A percentile compares a stretch with the other conserved stretches of the same genome.
phyloP scores from a whole-genome alignment of 1,140 invertebrate species.

The Sitodiplosis mosellana region DNA sequence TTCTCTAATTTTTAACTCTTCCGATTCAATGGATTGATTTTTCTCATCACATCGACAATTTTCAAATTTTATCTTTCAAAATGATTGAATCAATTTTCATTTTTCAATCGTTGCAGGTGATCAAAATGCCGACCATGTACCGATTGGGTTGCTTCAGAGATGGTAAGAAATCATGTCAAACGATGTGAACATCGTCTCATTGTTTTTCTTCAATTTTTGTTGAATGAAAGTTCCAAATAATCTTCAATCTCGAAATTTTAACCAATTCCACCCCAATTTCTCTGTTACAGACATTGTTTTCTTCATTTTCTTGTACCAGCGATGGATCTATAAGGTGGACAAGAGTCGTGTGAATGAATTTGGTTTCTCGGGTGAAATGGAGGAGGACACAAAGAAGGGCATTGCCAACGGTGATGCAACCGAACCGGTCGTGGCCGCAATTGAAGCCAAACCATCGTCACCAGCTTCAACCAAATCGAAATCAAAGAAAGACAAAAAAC shows the following conservation, averaged over 20 bases:
- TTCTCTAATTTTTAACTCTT: too few relatives aligned
- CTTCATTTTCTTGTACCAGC: conserved; percentile 96
- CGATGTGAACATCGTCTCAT: neutral
- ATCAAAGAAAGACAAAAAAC: too few relatives aligned
- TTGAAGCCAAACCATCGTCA: too few relatives aligned
- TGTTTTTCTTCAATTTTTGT: conserved; percentile 4
- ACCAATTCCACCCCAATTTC: too few relatives aligned
- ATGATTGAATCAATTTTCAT: too few relatives aligned
- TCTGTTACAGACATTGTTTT: conserved; percentile 82
- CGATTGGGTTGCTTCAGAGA: conserved; percentile 89
- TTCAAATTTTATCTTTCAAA: too few relatives aligned
- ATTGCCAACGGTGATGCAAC: conserved; percentile 6
- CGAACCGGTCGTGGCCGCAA: too few relatives aligned
- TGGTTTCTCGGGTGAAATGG: conserved; percentile 69
- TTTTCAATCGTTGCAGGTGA: too few relatives aligned
- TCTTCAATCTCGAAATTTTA: conserved; percentile 6
- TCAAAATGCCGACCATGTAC: conserved; percentile 98
- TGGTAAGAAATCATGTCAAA: conserved; percentile 33
- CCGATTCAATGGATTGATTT: too few relatives aligned
- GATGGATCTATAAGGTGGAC: conserved; percentile 96
- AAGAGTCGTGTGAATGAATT: conserved; percentile 90
- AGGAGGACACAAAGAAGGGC: conserved; percentile 25
- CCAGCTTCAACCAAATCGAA: too few relatives aligned
- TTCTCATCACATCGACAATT: too few relatives aligned
- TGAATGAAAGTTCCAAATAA: neutral